Percentiles rank a stretch among this genome's conserved stretches.
These are phyloP conservation scores for Grammomys surdaster DNA, from an alignment of 2,113 vertebrate species.

Conservation along the genomic window DNA sequence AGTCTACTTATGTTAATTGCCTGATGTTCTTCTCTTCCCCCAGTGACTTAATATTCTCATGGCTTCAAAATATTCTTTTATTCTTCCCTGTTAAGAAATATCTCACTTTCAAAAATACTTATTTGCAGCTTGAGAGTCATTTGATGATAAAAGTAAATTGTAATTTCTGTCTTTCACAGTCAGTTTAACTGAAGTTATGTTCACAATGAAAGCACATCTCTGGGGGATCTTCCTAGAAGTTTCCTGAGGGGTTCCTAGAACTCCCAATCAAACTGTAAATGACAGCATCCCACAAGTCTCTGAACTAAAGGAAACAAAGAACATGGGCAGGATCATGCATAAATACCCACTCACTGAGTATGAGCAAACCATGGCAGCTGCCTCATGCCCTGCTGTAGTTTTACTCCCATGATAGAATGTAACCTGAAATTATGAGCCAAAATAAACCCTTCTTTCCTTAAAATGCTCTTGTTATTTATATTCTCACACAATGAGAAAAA, in stretches of 20 bases:
- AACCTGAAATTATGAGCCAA: neutral
- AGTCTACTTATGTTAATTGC: neutral
- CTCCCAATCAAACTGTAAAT: neutral
- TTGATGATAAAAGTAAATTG: too few species aligned
- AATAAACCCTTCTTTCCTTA: neutral
- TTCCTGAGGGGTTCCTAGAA: rapidly evolving
- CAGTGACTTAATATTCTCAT: neutral
- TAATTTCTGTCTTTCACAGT: neutral
- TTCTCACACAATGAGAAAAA: neutral
- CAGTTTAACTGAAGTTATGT: too few species aligned
- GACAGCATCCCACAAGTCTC: neutral
- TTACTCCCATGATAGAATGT: neutral
- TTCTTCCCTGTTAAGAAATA: neutral
- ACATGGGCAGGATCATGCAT: neutral
- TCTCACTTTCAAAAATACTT: neutral
- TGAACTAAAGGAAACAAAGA: neutral
- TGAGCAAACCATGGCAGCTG: neutral
- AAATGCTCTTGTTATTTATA: neutral
- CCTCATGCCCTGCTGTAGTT: rapidly evolving
- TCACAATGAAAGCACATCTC: too few species aligned
- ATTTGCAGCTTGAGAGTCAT: neutral
- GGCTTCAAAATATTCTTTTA: neutral
- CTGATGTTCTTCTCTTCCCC: neutral
- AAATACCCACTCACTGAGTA: too few species aligned
- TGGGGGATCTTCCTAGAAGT: neutral